Evolutionary conservation across 2,113 vertebrate genomes (phyloP).

Genomic region (Nyctibius bracteatus): DNA sequence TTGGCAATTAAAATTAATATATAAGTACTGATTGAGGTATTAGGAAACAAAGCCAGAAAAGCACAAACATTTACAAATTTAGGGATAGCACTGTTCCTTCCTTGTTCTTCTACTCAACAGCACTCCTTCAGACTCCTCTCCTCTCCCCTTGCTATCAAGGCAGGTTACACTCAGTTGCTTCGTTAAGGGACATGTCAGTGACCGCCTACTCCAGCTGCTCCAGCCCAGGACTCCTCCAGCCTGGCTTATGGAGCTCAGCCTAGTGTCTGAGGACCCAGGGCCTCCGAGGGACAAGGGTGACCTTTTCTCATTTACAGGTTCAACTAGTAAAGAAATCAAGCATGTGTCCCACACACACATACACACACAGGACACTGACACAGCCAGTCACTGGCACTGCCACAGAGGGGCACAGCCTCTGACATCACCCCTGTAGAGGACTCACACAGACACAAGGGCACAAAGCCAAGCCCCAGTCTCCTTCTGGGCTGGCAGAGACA

Average conservation of each 20-base stretch:
- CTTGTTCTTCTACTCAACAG: not conserved
- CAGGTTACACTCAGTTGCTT: not conserved
- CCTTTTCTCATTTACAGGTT: not conserved
- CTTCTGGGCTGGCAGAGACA: not conserved
- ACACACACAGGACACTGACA: too few relatives aligned
- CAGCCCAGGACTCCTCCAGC: not conserved
- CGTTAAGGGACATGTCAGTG: not conserved
- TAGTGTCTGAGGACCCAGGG: fast-evolving
- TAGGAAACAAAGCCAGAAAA: not conserved
- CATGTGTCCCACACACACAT: too few relatives aligned
- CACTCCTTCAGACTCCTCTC: not conserved
- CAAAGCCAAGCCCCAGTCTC: not conserved
- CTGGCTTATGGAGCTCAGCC: not conserved
- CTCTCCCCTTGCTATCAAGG: not conserved
- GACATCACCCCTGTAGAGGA: too few relatives aligned
- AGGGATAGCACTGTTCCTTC: not conserved
- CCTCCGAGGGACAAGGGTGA: too few relatives aligned
- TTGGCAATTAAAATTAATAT: not conserved
- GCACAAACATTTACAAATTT: not conserved
- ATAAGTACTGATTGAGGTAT: not conserved
- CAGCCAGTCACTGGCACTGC: fast-evolving
- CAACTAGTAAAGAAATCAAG: not conserved
- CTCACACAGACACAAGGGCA: not conserved
- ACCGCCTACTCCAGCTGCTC: not conserved
- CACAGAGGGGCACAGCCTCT: not conserved